These are phyloP conservation scores for Poecilia gillii DNA, from an alignment of 2,797 vertebrate genomes.

Conservation along the genomic window DNA sequence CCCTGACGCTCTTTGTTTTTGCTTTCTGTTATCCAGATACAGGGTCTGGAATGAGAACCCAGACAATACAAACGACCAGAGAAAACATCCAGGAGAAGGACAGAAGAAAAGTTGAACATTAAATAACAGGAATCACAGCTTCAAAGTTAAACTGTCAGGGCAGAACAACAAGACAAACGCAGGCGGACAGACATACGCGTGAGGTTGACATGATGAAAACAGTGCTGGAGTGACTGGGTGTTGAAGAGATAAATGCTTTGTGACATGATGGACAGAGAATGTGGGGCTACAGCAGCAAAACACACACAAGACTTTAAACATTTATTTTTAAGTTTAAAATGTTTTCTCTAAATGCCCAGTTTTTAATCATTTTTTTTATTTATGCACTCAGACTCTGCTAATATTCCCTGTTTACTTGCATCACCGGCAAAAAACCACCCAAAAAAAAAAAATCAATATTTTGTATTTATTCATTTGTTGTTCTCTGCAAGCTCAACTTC, in stretches of 20 bases:
- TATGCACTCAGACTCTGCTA: not conserved
- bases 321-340: not conserved
- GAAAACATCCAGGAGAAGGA: not conserved
- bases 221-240: conserved; percentile 12
- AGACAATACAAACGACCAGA: not conserved
- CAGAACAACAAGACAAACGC: conserved; percentile 17
- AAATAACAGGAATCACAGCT: conserved; percentile 5
- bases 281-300: not conserved
- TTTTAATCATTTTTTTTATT: not conserved
- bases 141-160: not conserved
- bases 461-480: not conserved
- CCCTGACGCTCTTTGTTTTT: not conserved
- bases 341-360: not conserved
- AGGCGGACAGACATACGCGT: conserved; percentile 16
- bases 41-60: not conserved
- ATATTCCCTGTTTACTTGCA: not conserved
- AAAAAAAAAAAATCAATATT: not conserved
- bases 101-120: not conserved
- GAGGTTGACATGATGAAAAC: conserved; percentile 14
- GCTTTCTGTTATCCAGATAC: not conserved
- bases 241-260: conserved; percentile 14
- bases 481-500: not conserved
- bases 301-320: not conserved
- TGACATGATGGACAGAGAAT: conserved; percentile 11
- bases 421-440: not conserved